Evolutionary conservation across 2,113 vertebrate genomes (phyloP), one percentile per base, ranked within the genome.

Genomic region (Bagarius yarrelli): DNA sequence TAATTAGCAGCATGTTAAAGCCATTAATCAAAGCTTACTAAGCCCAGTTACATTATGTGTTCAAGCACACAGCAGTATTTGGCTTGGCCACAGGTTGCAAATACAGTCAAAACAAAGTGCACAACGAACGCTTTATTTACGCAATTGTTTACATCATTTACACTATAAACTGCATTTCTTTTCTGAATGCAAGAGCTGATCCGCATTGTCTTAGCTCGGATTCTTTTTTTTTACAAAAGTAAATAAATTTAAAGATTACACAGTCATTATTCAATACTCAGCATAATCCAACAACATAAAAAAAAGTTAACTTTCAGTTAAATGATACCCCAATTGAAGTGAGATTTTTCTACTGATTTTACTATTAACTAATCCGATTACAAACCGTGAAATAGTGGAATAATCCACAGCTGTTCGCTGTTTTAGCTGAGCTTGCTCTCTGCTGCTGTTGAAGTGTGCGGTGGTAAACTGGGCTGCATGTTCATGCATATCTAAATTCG

Each of bases 21-120:
- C 91, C 91, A 93, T 93, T 91, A 89, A 93, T 93, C 92, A 93
- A 87, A 8, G 81, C 15, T 56, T 90, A 91, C 89, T 84, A 86
- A 90, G 89, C 87, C 88, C 81, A 88, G 87, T 87, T 87, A 88
- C 89, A 90, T 91, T 91, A 91, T 89, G 91, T 89, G 89, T 85
- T 85, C 77, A 83, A 86, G 89, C 86, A 85, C 91, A 91, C 87
- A 89, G 89, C 82, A 81, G 86, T 90, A 80, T 91, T 93, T 94
- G 78, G 89, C 85, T 89, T 91, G 88, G 90, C 91, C 80, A 72
- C 83, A 74, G 74, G 76, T 80, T 81, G 36, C 80, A 76, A 82
- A 79, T 79, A 79, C 66, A 88, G 85, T 87, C 88, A 63, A 83
- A 88, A 86, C n/a, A 86, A 87, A 87, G 71, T 83, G 30, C 23